Percentiles rank a stretch among this genome's conserved stretches.
phyloP scores from a whole-genome alignment of 1,140 invertebrate species.

The Lepeophtheirus salmonis region DNA sequence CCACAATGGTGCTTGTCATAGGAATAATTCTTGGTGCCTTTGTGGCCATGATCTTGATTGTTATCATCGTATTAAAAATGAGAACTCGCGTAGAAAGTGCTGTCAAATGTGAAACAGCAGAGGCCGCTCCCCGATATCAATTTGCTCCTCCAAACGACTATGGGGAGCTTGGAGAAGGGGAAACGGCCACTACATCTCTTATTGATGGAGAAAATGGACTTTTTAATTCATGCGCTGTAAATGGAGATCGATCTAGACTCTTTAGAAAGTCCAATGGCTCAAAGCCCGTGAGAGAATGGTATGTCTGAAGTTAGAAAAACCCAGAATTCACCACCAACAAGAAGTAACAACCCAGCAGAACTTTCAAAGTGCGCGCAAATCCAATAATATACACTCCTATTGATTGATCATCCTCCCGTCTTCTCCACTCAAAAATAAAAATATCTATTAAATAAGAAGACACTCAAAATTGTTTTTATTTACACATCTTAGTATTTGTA shows the following conservation, averaged over 20 bases:
- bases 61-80: slow-evolving; percentile 18
- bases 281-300: slow-evolving; percentile 18
- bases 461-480: too few species aligned
- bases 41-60: slow-evolving; percentile 17
- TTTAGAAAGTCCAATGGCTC: slow-evolving; percentile 17
- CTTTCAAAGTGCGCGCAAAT: too few species aligned
- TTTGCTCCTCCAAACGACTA: slow-evolving; percentile 15
- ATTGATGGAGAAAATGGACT: slow-evolving; percentile 6
- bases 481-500: too few species aligned
- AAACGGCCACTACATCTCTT: slow-evolving; percentile 17
- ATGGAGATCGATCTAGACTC: slow-evolving; percentile 16
- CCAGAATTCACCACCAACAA: too few species aligned
- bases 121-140: slow-evolving; percentile 6
- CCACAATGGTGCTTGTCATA: slow-evolving; percentile 17
- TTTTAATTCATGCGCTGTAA: neutral
- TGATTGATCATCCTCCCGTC: too few species aligned
- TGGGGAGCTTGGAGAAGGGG: slow-evolving; percentile 2
- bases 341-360: too few species aligned
- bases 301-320: slow-evolving; percentile 10
- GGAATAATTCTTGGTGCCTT: slow-evolving; percentile 17
- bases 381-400: too few species aligned
- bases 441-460: too few species aligned
- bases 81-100: slow-evolving; percentile 6
- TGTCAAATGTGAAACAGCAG: neutral
- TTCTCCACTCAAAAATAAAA: too few species aligned